phyloP scores from a whole-genome alignment of 2,113 vertebrate species.

The Cricetomys ansorgei region DNA sequence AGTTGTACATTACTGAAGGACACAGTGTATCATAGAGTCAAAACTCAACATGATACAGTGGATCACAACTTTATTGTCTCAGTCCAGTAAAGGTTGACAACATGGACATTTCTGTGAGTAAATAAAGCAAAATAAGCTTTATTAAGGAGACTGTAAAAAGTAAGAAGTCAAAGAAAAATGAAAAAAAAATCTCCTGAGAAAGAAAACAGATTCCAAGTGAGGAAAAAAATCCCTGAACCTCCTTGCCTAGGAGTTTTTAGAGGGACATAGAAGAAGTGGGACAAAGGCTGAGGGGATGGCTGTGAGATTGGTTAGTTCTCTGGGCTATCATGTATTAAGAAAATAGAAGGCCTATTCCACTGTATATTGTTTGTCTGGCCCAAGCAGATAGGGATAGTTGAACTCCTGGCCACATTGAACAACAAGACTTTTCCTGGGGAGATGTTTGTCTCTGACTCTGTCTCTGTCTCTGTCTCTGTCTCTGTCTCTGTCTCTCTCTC shows the following conservation, averaged over 20 bases:
- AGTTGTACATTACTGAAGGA: neutral
- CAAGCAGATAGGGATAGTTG: neutral
- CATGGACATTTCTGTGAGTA: too few species aligned
- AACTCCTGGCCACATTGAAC: neutral
- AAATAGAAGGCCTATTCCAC: neutral
- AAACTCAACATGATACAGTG: neutral
- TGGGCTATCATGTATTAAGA: neutral
- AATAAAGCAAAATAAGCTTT: neutral
- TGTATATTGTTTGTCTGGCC: neutral
- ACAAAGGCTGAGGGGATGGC: neutral
- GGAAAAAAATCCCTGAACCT: neutral
- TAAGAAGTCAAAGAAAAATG: neutral
- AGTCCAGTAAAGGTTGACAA: neutral
- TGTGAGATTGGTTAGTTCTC: neutral
- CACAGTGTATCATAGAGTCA: neutral
- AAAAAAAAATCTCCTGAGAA: neutral
- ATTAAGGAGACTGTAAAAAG: neutral
- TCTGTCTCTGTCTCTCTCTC: too few species aligned
- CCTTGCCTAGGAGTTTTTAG: neutral
- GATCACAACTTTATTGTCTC: neutral
- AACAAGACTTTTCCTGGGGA: neutral
- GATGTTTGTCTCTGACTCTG: too few species aligned
- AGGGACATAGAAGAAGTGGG: neutral
- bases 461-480: too few species aligned
- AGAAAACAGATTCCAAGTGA: neutral